Conservation (phyloP, 2,797 vertebrate genomes). For the Euphonia xanthogaster region DNA sequence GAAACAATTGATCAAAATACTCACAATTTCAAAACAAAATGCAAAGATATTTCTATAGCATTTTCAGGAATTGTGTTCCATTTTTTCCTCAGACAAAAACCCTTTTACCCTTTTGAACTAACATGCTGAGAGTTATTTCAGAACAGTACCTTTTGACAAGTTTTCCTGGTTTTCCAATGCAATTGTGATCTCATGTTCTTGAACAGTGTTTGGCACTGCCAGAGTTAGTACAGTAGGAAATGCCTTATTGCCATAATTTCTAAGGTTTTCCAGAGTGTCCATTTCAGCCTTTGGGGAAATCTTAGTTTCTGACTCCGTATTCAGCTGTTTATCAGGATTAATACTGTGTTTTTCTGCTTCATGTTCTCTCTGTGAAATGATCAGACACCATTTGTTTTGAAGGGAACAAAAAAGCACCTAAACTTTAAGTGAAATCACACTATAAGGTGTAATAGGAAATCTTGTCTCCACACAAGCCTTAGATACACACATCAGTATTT, state of each 20-base stretch:
- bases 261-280: constrained; percentile 48
- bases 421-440: neutral
- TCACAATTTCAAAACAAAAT: neutral
- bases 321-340: constrained; percentile 41
- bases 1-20: neutral
- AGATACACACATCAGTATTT: neutral
- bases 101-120: neutral
- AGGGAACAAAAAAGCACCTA: neutral
- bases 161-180: constrained; percentile 76
- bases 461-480: neutral
- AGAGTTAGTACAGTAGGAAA: constrained; percentile 45
- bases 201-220: constrained; percentile 50
- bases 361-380: constrained; percentile 68
- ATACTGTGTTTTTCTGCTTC: constrained; percentile 56
- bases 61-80: neutral
- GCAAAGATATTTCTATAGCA: neutral
- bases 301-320: constrained; percentile 55
- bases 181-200: constrained; percentile 74
- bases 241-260: constrained; percentile 45
- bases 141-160: constrained; percentile 78
- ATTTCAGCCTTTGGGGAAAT: constrained; percentile 63
- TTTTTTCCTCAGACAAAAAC: neutral
- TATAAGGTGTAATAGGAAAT: neutral
- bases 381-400: neutral
- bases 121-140: neutral